Evolutionary conservation across 2,888 invertebrate genomes (phyloP), one percentile per base, ranked within the genome.

Genomic region (Tortricodes alternella): DNA sequence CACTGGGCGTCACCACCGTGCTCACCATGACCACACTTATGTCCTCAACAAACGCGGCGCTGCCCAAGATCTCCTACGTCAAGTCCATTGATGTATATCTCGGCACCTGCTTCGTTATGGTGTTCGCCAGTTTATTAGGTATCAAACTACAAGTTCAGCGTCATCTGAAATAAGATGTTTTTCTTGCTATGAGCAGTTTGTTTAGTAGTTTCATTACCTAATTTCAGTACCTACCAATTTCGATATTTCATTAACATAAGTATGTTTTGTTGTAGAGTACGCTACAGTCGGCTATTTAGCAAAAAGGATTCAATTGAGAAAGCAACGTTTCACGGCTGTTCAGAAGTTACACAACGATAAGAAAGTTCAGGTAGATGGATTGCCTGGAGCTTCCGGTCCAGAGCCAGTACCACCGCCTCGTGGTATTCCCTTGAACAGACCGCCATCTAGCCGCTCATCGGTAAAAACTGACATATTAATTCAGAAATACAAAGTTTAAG

Each of bases 71-170:
- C 82, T 98, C 98, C 66, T 98, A 98, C 92, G 97, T 98, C 89
- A 98, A 98, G 90, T 97, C 97, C 74, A 98, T 98, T 88, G 98
- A 98, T 91, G 98, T 98, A 74, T 98, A 98, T 91, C 92, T 98
- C 91, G 98, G 98, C 78, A 98, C 98, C 78, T 98, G 98, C 92
- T 98, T 98, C 96, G 97, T 98, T 85, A 98, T 98, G 98, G 98
- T 98, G 83, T 98, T 98, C 93, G 98, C 98, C 75, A 98, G 98
- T 88, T 92, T 99, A 82, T 92, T 99, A 92, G 97, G 97, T 97
- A 93, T n/a, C n/a, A n/a, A n/a, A n/a, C n/a, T n/a, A n/a, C n/a
- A n/a, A n/a, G n/a, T n/a, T n/a, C n/a, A n/a, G n/a, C n/a, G n/a
- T n/a, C n/a, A n/a, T n/a, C n/a, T n/a, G n/a, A n/a, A n/a, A n/a